Conservation (phyloP, 2,888 invertebrate species). For the Drosophila meridiana region DNA sequence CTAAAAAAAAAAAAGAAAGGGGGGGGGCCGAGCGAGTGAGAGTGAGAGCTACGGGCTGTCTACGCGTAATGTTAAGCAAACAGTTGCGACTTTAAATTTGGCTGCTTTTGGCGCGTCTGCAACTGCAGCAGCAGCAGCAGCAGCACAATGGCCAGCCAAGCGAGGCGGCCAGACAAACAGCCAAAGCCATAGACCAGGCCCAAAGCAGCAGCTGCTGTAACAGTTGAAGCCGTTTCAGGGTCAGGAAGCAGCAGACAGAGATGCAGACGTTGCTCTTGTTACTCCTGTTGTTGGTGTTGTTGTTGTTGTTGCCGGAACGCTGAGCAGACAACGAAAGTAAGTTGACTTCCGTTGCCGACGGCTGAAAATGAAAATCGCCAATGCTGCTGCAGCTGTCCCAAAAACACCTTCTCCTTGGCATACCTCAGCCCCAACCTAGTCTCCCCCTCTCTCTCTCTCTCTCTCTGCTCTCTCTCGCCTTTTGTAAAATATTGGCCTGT, state of each 20-base stretch:
- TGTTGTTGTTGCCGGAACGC: conserved; percentile 2
- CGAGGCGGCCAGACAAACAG: conserved; percentile 55
- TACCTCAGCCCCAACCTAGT: too few species aligned
- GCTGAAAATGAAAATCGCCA: conserved; percentile 71
- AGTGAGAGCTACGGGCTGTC: conserved; percentile 6
- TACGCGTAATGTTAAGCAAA: conserved; percentile 66
- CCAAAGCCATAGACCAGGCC: not conserved
- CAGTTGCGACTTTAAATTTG: conserved; percentile 71
- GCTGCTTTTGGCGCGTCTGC: conserved; percentile 18
- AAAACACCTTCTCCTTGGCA: not conserved
- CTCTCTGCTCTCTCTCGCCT: conserved; percentile 11
- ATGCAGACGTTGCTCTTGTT: conserved; percentile 18
- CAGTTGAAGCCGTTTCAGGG: conserved; percentile 55
- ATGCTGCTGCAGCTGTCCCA: conserved; percentile 8
- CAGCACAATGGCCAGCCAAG: conserved; percentile 66
- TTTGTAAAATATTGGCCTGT: conserved; percentile 60
- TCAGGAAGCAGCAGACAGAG: conserved; percentile 64
- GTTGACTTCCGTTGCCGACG: conserved; percentile 69
- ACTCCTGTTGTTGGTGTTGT: not conserved
- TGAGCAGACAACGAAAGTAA: conserved; percentile 66
- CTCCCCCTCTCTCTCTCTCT: fast-evolving
- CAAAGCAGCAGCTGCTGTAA: conserved; percentile 4
- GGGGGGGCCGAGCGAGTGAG: not conserved
- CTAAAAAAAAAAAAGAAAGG: not conserved
- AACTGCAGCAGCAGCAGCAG: conserved; percentile 25